phyloP scores from a whole-genome alignment of 2,113 vertebrate species.

The Rhinolophus sinicus region DNA sequence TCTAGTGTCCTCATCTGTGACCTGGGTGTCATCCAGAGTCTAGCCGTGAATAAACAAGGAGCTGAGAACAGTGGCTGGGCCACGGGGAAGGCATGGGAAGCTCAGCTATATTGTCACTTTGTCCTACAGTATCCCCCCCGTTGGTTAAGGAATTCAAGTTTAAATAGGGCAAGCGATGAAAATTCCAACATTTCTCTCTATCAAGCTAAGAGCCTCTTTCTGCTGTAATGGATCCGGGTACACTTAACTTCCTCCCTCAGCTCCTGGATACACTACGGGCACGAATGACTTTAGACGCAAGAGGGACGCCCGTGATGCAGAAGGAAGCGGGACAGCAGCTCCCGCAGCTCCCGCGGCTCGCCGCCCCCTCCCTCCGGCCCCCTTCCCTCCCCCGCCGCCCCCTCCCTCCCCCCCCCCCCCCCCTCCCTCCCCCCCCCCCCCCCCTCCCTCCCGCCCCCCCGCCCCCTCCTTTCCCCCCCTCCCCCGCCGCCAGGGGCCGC shows the following conservation, averaged over 20 bases:
- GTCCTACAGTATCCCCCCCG: fast-evolving
- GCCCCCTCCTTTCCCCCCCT: too few species aligned
- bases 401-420: too few species aligned
- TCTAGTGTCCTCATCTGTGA: fast-evolving
- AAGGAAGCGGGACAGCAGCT: too few species aligned
- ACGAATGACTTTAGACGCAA: background rate
- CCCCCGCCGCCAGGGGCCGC: background rate
- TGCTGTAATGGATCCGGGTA: fast-evolving
- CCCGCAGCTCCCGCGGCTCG: too few species aligned
- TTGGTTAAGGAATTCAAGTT: fast-evolving
- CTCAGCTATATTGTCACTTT: fast-evolving
- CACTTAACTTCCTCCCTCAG: background rate
- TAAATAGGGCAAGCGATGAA: fast-evolving
- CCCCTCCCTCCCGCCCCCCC: too few species aligned
- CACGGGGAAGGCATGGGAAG: fast-evolving
- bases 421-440: background rate
- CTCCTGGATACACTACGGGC: fast-evolving
- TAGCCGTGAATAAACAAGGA: fast-evolving
- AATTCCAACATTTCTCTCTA: background rate
- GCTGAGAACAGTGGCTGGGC: fast-evolving
- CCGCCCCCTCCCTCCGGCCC: too few species aligned
- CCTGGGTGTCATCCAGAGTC: fast-evolving
- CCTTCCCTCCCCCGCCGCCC: too few species aligned
- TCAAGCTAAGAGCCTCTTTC: background rate
- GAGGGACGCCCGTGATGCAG: fast-evolving